Conservation (phyloP, 1,140 invertebrate species). For the Lepidurus arcticus region DNA sequence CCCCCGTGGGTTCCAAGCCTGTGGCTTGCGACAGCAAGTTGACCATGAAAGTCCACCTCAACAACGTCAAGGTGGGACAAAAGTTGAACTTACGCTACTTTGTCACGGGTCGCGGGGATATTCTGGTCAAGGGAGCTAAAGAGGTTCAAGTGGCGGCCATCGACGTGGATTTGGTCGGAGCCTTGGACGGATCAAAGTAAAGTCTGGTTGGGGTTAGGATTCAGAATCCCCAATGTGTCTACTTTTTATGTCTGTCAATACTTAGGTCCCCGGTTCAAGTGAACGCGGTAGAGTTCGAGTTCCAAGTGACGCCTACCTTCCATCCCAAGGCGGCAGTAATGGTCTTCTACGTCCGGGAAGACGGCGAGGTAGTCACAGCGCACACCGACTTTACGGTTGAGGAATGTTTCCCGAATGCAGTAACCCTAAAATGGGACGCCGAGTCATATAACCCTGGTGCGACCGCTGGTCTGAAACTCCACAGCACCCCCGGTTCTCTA, state of each 20-base stretch:
- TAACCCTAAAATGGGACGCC: constrained; percentile 48
- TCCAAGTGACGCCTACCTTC: constrained; percentile 38
- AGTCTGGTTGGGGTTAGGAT: neutral
- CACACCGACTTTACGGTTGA: constrained; percentile 48
- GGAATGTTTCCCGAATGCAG: constrained; percentile 55
- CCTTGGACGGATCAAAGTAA: constrained; percentile 36
- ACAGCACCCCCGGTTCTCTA: constrained; percentile 51
- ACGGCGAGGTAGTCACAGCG: constrained; percentile 62
- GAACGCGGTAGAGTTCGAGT: constrained; percentile 39
- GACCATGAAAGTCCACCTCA: constrained; percentile 29
- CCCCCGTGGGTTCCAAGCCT: neutral
- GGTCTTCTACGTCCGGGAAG: constrained; percentile 67
- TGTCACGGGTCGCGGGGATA: constrained; percentile 39
- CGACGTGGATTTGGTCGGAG: constrained; percentile 38
- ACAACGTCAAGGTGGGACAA: constrained; percentile 22
- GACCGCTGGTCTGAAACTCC: constrained; percentile 47
- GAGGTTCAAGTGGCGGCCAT: constrained; percentile 40
- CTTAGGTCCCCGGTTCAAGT: constrained; percentile 34
- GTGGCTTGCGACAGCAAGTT: constrained; percentile 9
- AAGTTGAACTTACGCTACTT: constrained; percentile 30
- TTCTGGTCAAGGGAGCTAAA: constrained; percentile 35
- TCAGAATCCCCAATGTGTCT: too few relatives aligned
- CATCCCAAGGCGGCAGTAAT: constrained; percentile 48
- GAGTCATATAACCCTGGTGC: constrained; percentile 50
- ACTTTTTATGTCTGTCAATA: neutral